A percentile compares a stretch with the other conserved stretches of the same genome.
Evolutionary conservation across 2,113 vertebrate species (phyloP).

Genomic region (Carassius gibelio): DNA sequence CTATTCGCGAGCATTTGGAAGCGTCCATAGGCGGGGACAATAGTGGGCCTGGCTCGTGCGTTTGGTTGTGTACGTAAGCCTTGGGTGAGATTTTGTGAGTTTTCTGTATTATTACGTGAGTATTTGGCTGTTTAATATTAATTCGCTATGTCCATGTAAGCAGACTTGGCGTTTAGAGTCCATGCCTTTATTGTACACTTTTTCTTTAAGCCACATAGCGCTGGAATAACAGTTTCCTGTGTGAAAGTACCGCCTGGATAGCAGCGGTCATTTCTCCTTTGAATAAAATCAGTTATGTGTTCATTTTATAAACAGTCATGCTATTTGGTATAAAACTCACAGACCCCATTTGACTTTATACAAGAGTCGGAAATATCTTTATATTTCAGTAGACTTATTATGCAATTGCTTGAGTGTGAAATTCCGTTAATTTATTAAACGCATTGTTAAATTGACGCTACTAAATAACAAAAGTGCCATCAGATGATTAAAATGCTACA

Average conservation of each 20-base stretch:
- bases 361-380: not conserved
- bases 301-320: not conserved
- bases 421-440: not conserved
- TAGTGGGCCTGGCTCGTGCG: slow-evolving; percentile 67
- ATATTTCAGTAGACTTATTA: not conserved
- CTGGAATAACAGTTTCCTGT: slow-evolving; percentile 47
- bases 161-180: not conserved
- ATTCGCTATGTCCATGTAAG: slow-evolving; percentile 26
- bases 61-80: slow-evolving; percentile 73
- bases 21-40: slow-evolving; percentile 39
- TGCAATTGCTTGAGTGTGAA: not conserved
- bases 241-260: slow-evolving; percentile 68
- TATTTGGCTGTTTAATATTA: not conserved
- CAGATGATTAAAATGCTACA: not conserved
- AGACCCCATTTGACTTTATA: not conserved
- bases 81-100: slow-evolving; percentile 68
- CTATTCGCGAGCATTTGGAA: slow-evolving; percentile 54
- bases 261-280: slow-evolving; percentile 71
- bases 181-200: slow-evolving; percentile 17
- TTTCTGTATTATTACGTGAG: slow-evolving; percentile 58
- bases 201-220: slow-evolving; percentile 31
- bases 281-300: slow-evolving; percentile 43
- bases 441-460: not conserved
- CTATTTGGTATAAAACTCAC: not conserved
- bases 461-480: not conserved